Percentiles rank a stretch among this genome's conserved stretches.
These are phyloP conservation scores for Ceratina japonica DNA, from an alignment of 1,140 invertebrate species.

Conservation along the genomic window DNA sequence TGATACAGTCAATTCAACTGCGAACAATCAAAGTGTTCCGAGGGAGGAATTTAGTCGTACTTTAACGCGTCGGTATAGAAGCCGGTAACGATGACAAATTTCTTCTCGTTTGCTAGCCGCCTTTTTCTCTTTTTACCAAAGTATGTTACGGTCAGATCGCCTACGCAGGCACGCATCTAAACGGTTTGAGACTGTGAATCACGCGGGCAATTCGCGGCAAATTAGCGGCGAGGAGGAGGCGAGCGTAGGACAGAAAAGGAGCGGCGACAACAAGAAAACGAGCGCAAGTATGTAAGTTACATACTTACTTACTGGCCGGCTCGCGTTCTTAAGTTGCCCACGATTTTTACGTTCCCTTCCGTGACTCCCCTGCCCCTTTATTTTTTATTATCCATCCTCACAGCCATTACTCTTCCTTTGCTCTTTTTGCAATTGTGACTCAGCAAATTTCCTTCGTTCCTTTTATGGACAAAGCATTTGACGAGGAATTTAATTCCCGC, in stretches of 20 bases:
- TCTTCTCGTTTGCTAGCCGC: constrained; percentile 4
- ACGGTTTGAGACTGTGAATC: constrained; percentile 23
- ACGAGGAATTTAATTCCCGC: too few species aligned
- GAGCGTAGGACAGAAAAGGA: background rate
- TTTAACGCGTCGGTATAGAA: background rate
- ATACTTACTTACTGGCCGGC: background rate
- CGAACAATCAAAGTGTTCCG: background rate
- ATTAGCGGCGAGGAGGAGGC: constrained; percentile 12
- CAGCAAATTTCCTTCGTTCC: too few species aligned
- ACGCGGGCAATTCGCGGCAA: constrained; percentile 19
- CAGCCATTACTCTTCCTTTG: background rate
- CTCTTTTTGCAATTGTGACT: too few species aligned
- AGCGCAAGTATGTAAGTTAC: background rate
- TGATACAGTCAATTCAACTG: background rate
- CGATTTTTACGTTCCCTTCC: background rate
- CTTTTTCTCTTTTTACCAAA: background rate
- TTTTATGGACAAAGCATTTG: too few species aligned
- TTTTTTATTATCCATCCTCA: background rate
- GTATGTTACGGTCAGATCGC: background rate
- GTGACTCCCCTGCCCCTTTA: too few species aligned
- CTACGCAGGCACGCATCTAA: constrained; percentile 13
- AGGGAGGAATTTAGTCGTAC: background rate
- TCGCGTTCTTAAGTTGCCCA: background rate
- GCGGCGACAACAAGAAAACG: background rate
- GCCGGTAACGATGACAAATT: constrained; percentile 22